phyloP scores from a whole-genome alignment of 2,113 vertebrate genomes.

The Rhea americana region DNA sequence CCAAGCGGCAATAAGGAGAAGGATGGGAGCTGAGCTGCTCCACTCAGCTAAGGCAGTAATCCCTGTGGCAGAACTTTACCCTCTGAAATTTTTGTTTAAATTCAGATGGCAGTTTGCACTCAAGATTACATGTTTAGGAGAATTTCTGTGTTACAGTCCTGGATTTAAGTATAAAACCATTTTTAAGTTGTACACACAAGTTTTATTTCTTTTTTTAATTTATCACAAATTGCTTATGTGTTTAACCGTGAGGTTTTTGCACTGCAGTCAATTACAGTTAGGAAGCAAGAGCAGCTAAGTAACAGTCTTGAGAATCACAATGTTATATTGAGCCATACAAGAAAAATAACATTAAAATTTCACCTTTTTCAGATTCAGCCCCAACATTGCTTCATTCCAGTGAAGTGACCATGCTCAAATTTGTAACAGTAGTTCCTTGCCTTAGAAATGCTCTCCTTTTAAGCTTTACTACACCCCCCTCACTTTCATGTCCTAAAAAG shows the following conservation, averaged over 20 bases:
- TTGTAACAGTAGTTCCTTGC: neutral
- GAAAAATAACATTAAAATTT: neutral
- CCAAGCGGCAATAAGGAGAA: neutral
- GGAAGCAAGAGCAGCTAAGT: neutral
- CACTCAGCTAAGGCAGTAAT: neutral
- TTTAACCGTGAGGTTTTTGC: neutral
- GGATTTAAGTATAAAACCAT: neutral
- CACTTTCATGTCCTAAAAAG: neutral
- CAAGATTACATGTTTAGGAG: neutral
- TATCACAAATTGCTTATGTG: neutral
- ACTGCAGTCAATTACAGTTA: neutral
- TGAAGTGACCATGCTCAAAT: neutral
- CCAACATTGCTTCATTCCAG: neutral
- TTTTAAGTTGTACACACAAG: neutral
- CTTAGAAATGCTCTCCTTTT: neutral
- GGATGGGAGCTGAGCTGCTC: neutral
- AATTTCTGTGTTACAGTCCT: neutral
- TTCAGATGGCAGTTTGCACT: neutral
- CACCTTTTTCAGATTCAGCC: neutral
- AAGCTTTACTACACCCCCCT: neutral
- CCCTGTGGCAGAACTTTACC: neutral
- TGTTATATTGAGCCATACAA: neutral
- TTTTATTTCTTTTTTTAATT: neutral
- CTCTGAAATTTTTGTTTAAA: neutral
- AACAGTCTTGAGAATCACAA: rapidly evolving